Evolutionary conservation across 1,140 invertebrate species (phyloP).

Genomic region (Lasaia peninsularis): DNA sequence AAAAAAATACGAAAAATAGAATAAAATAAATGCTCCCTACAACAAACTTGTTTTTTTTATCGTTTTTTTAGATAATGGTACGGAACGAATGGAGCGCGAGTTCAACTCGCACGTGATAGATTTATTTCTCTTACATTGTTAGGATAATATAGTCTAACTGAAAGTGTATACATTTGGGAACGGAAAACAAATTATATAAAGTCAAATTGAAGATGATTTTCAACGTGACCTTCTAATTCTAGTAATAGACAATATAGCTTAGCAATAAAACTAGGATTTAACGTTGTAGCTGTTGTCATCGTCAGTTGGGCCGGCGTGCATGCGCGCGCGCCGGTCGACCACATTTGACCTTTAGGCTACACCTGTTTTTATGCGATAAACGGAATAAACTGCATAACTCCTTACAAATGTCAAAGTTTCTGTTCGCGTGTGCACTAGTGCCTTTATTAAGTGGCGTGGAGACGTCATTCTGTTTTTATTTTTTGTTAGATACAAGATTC

Average conservation of each 20-base stretch:
- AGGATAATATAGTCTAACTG: too few species aligned
- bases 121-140: too few species aligned
- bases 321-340: constrained; percentile 32
- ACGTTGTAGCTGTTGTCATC: neutral
- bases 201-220: too few species aligned
- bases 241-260: neutral
- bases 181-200: too few species aligned
- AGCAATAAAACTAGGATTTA: neutral
- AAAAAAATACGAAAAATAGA: too few species aligned
- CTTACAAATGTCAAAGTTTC: constrained; percentile 61
- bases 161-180: too few species aligned
- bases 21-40: too few species aligned
- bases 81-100: too few species aligned
- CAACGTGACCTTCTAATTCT: neutral
- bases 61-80: too few species aligned
- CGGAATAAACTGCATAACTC: constrained; percentile 48
- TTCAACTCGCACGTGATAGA: too few species aligned
- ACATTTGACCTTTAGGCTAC: constrained; percentile 46
- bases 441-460: constrained; percentile 15
- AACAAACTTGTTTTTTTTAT: too few species aligned
- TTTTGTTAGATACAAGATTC: too few species aligned
- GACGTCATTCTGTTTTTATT: constrained; percentile 3
- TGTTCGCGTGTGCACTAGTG: constrained; percentile 30
- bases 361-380: constrained; percentile 48
- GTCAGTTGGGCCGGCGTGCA: constrained; percentile 7